Percentiles rank a stretch among this genome's conserved stretches.
These are phyloP conservation scores for Colossoma macropomum DNA, from an alignment of 2,113 vertebrate genomes.

Conservation along the genomic window DNA sequence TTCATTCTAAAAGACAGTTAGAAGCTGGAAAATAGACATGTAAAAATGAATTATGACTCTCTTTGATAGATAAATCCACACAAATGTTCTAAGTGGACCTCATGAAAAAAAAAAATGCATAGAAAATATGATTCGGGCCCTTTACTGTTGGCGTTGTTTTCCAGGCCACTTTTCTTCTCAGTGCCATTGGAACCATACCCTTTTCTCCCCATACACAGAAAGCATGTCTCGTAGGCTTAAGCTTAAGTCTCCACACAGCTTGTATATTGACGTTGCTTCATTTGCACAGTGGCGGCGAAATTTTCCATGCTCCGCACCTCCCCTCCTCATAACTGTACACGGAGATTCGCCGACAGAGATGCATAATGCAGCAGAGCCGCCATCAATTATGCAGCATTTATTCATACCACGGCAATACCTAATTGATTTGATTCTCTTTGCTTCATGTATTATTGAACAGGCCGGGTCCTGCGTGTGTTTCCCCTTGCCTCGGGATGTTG, in stretches of 20 bases:
- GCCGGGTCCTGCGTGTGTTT: constrained; percentile 51
- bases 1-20: too few species aligned
- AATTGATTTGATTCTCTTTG: constrained; percentile 73
- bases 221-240: constrained; percentile 17
- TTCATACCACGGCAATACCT: constrained; percentile 71
- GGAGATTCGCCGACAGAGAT: constrained; percentile 64
- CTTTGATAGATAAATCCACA: too few species aligned
- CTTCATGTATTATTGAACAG: constrained; percentile 73
- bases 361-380: constrained; percentile 67
- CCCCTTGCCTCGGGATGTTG: constrained; percentile 44
- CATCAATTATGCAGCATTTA: constrained; percentile 76
- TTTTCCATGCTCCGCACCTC: constrained; percentile 51
- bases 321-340: constrained; percentile 54
- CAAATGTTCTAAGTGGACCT: too few species aligned
- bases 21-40: too few species aligned
- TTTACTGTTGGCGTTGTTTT: not conserved
- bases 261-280: not conserved
- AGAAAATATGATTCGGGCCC: too few species aligned
- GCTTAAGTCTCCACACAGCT: not conserved
- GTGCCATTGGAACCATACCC: too few species aligned
- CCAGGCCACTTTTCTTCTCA: not conserved
- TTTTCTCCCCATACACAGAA: constrained; percentile 10
- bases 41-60: too few species aligned
- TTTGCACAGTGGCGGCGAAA: constrained; percentile 41
- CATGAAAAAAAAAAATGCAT: too few species aligned